phyloP scores from a whole-genome alignment of 2,113 vertebrate species.

The Bungarus multicinctus region DNA sequence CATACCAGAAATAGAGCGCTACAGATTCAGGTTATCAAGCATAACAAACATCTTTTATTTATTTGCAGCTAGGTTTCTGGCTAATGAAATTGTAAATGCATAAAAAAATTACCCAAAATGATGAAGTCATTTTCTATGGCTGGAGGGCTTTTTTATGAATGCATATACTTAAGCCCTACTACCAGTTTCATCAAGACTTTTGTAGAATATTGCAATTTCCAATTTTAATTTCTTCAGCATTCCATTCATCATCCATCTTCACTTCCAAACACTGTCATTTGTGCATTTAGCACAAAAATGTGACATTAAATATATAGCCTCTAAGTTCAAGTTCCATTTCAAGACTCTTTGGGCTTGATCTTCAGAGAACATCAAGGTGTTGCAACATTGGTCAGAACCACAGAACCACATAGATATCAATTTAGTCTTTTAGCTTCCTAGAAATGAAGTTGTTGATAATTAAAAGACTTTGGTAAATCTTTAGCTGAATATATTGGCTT shows the following conservation, averaged over 20 bases:
- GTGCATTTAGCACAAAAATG: background rate
- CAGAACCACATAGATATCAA: background rate
- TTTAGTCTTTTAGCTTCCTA: background rate
- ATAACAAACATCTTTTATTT: background rate
- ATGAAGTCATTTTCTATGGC: background rate
- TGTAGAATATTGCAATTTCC: background rate
- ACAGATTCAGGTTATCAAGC: background rate
- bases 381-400: background rate
- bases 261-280: background rate
- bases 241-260: background rate
- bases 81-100: background rate
- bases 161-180: background rate
- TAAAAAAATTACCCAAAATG: background rate
- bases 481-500: fast-evolving
- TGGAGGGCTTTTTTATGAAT: background rate
- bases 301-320: background rate
- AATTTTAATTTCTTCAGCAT: background rate
- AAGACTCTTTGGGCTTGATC: background rate
- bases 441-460: background rate
- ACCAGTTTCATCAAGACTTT: background rate
- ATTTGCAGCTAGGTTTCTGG: background rate
- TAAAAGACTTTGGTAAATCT: background rate
- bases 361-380: background rate
- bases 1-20: background rate
- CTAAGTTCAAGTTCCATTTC: background rate